These are phyloP conservation scores for honey bee (Apis mellifera) DNA, from an alignment of 1,140 invertebrate genomes.

Conservation along the genomic window Amel_HAv3.1 CM009934.2:11246001-11246500, in stretches of 20 bases:
- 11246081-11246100: not conserved
- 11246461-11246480: conserved; percentile 67
- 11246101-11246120: conserved; percentile 12
- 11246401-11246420: not conserved
- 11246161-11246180: not conserved
- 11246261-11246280: conserved; percentile 33
- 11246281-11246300: conserved; percentile 48
- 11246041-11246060: not conserved
- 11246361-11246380: not conserved
- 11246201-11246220: not conserved
- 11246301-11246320: conserved; percentile 1
- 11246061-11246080: not conserved
- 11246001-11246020: conserved; percentile 34
- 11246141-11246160: not conserved
- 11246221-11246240: not conserved
- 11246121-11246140: conserved; percentile 1
- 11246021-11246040: conserved; percentile 30
- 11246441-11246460: conserved; percentile 45
- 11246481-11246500: conserved; percentile 69
- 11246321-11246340: conserved; percentile 4
- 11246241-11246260: conserved; percentile 18
- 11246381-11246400: conserved; percentile 30
- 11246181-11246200: not conserved
- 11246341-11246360: not conserved
- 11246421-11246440: conserved; percentile 8